phyloP scores from a whole-genome alignment of 2,888 invertebrate species.

The Cecidostiba fungosa region DNA sequence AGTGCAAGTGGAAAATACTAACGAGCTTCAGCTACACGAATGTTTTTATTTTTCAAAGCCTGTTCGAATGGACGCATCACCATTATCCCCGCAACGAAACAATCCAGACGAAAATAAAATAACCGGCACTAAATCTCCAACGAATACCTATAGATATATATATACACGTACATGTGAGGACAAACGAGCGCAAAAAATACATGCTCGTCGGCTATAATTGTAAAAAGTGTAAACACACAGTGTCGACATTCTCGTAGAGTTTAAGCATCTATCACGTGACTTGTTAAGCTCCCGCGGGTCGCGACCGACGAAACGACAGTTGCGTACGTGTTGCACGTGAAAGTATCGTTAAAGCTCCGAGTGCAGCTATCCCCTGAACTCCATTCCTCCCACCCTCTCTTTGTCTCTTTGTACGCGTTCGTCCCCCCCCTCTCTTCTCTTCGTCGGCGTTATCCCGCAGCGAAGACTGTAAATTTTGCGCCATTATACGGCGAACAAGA shows the following conservation, averaged over 20 bases:
- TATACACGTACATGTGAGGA: not conserved
- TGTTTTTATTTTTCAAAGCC: not conserved
- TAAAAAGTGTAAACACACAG: not conserved
- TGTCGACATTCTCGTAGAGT: constrained; percentile 13
- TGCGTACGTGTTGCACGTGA: constrained; percentile 52
- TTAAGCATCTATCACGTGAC: constrained; percentile 48
- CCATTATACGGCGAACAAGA: constrained; percentile 53
- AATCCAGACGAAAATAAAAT: not conserved
- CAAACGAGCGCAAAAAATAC: not conserved
- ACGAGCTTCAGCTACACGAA: not conserved
- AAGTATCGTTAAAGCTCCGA: constrained; percentile 53
- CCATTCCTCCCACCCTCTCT: not conserved
- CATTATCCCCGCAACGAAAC: not conserved
- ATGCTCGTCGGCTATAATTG: constrained; percentile 6
- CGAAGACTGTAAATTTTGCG: constrained; percentile 51
- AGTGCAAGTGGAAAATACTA: not conserved
- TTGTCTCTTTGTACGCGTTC: constrained; percentile 10
- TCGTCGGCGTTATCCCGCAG: not conserved
- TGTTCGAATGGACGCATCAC: not conserved
- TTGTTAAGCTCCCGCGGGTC: not conserved
- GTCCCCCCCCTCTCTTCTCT: not conserved
- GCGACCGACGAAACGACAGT: constrained; percentile 35
- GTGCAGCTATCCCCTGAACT: not conserved
- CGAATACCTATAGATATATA: too few relatives aligned
- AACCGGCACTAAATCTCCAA: not conserved